Conservation (phyloP, 2,888 invertebrate species). For the Siphlonurus alternatus region DNA sequence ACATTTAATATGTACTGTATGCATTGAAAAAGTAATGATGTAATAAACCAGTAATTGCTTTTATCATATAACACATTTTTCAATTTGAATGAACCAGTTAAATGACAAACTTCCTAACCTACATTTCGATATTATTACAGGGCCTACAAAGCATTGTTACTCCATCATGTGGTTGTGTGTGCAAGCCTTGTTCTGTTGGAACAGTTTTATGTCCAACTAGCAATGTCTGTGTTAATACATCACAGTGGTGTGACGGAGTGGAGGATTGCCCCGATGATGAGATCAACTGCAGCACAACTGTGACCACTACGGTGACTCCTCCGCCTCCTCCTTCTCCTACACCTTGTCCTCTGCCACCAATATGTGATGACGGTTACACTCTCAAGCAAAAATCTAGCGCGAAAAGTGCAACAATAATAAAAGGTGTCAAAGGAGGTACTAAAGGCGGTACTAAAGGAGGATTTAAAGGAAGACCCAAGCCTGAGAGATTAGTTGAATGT, state of each 20-base stretch:
- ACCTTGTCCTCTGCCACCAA: slow-evolving; percentile 9
- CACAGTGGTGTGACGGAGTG: slow-evolving; percentile 65
- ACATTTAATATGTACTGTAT: too few relatives aligned
- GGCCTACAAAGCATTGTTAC: slow-evolving; percentile 40
- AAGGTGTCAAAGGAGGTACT: not conserved
- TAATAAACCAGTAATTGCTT: too few relatives aligned
- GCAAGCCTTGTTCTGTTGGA: slow-evolving; percentile 46
- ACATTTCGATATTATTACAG: too few relatives aligned
- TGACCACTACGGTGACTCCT: slow-evolving; percentile 15
- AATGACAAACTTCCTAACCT: too few relatives aligned
- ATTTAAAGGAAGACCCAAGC: not conserved
- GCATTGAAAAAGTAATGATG: too few relatives aligned
- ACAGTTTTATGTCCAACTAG: slow-evolving; percentile 55
- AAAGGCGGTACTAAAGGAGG: not conserved
- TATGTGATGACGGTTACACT: not conserved
- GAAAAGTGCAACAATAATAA: not conserved
- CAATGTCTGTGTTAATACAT: slow-evolving; percentile 48
- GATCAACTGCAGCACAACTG: slow-evolving; percentile 34
- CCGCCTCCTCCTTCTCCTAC: not conserved
- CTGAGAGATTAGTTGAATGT: not conserved
- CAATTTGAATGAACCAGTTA: too few relatives aligned
- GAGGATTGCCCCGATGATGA: slow-evolving; percentile 75
- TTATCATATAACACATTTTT: too few relatives aligned
- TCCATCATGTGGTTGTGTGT: slow-evolving; percentile 49
- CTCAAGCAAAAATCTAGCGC: not conserved